These are phyloP conservation scores for Diglossa brunneiventris DNA, from an alignment of 2,113 vertebrate genomes.

Conservation along the genomic window DNA sequence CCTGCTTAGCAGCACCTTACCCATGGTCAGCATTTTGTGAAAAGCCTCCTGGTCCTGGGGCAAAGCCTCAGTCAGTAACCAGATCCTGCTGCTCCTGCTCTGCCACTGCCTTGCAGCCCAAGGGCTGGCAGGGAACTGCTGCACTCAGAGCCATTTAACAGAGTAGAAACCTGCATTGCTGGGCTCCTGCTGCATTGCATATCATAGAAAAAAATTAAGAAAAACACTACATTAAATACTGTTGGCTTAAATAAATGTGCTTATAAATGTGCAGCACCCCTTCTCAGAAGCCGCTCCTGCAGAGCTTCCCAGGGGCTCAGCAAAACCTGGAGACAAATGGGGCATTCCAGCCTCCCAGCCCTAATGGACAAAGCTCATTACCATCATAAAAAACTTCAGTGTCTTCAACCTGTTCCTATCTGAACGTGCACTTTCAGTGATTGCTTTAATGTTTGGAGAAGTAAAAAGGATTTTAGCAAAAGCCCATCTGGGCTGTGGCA, in stretches of 20 bases:
- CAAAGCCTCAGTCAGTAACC: neutral
- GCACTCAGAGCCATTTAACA: neutral
- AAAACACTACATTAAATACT: neutral
- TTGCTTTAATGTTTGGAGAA: neutral
- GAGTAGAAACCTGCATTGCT: neutral
- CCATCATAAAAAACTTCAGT: neutral
- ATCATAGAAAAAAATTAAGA: neutral
- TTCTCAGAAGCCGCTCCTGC: neutral
- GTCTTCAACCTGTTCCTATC: neutral
- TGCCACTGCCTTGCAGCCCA: accelerated
- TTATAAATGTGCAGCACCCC: neutral
- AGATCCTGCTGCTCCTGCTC: neutral
- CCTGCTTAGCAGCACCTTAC: neutral
- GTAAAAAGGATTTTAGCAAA: neutral
- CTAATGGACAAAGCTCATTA: neutral
- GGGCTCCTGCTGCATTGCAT: neutral
- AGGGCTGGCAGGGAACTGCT: neutral
- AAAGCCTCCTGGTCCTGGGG: neutral
- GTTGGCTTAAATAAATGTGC: neutral
- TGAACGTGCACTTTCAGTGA: neutral
- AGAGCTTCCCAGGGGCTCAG: neutral
- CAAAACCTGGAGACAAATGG: neutral
- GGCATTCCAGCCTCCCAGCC: neutral
- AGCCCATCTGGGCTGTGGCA: neutral
- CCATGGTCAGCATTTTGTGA: neutral